Conservation (phyloP, 2,888 invertebrate genomes). For the Embidobia sp. region DNA sequence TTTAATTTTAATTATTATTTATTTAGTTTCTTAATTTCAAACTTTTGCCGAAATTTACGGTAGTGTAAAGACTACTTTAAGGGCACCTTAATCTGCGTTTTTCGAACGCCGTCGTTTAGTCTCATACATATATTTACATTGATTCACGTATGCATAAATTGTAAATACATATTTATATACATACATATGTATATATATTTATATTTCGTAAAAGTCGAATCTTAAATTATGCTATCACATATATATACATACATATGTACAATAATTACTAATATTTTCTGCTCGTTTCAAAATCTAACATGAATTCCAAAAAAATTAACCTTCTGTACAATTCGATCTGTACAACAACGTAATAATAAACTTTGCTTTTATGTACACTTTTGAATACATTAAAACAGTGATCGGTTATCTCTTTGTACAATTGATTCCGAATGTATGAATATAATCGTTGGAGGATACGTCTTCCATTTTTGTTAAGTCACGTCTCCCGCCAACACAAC, state of each 20-base stretch:
- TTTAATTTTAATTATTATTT: slow-evolving; percentile 1
- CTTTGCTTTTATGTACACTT: slow-evolving; percentile 48
- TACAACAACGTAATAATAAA: slow-evolving; percentile 54
- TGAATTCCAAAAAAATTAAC: slow-evolving; percentile 18
- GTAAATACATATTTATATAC: slow-evolving; percentile 35
- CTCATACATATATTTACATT: slow-evolving; percentile 40
- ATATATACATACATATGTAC: slow-evolving; percentile 11
- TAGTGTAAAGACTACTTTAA: slow-evolving; percentile 34
- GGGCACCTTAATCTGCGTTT: slow-evolving; percentile 57
- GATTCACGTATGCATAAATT: slow-evolving; percentile 5
- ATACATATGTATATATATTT: slow-evolving; percentile 2
- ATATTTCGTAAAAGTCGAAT: slow-evolving; percentile 4
- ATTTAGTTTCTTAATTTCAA: not conserved
- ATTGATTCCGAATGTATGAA: too few relatives aligned
- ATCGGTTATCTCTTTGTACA: slow-evolving; percentile 39
- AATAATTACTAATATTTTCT: not conserved
- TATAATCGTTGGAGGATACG: too few relatives aligned
- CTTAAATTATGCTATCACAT: not conserved
- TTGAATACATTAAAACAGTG: slow-evolving; percentile 22
- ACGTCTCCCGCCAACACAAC: not conserved
- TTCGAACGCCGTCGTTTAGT: slow-evolving; percentile 42
- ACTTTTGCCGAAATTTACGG: slow-evolving; percentile 2
- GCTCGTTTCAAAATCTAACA: slow-evolving; percentile 5
- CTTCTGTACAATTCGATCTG: slow-evolving; percentile 47
- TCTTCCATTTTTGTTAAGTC: too few relatives aligned